Conservation (phyloP, 1,140 invertebrate genomes). For the Aphidius gifuensis region DNA sequence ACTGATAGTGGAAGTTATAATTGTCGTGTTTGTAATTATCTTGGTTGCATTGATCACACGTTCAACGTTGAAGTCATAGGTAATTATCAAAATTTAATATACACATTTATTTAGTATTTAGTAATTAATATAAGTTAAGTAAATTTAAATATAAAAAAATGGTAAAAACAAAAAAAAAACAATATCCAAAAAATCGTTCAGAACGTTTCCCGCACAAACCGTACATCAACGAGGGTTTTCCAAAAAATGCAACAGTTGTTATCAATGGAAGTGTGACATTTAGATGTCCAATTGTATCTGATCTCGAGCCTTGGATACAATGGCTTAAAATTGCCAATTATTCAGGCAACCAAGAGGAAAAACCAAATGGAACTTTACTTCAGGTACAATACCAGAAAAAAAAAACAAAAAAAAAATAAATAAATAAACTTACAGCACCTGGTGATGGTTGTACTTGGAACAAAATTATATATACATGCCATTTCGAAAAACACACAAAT, state of each 20-base stretch:
- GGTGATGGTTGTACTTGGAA: conserved; percentile 25
- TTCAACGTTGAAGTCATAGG: conserved; percentile 72
- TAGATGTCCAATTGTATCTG: conserved; percentile 69
- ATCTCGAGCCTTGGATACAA: conserved; percentile 71
- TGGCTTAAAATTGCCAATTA: conserved; percentile 66
- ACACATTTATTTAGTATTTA: neutral
- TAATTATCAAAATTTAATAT: conserved; percentile 50
- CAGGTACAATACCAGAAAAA: conserved; percentile 50
- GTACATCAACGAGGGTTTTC: conserved; percentile 74
- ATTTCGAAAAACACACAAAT: neutral
- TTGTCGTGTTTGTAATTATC: conserved; percentile 75
- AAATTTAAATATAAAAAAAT: neutral
- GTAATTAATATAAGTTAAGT: neutral
- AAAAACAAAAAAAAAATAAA: neutral
- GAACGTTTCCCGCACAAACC: conserved; percentile 75
- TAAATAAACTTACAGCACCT: neutral
- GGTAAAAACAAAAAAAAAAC: conserved; percentile 5
- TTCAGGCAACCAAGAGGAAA: conserved; percentile 53
- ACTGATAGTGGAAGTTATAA: conserved; percentile 82
- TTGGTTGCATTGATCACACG: conserved; percentile 74
- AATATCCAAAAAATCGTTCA: conserved; percentile 37
- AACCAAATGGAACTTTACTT: conserved; percentile 57
- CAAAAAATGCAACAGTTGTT: conserved; percentile 72
- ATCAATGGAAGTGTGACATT: conserved; percentile 69
- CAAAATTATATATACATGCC: neutral